Evolutionary conservation across 2,113 vertebrate species (phyloP).

Genomic region (Bostrychus sinensis): DNA sequence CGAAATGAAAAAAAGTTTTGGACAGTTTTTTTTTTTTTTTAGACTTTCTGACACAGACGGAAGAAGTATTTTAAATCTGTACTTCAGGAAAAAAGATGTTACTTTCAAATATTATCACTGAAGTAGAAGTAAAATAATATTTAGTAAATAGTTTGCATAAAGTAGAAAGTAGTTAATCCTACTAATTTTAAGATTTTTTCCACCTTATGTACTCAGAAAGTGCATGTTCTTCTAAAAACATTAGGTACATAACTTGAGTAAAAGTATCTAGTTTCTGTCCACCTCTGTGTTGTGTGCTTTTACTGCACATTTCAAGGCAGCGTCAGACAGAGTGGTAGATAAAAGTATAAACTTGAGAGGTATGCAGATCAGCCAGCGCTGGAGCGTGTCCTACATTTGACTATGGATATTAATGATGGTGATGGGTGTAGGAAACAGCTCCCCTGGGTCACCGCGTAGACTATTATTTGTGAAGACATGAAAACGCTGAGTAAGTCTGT

Average conservation of each 20-base stretch:
- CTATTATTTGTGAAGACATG: not conserved
- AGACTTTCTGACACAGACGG: not conserved
- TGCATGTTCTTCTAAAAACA: not conserved
- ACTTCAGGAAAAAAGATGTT: too few species aligned
- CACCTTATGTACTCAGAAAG: not conserved
- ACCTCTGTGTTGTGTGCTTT: too few species aligned
- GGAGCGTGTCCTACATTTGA: slow-evolving; percentile 45
- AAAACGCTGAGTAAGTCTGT: slow-evolving; percentile 16
- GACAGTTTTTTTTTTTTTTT: slow-evolving; percentile 16
- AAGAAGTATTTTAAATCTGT: not conserved
- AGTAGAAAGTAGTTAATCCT: too few species aligned
- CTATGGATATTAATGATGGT: slow-evolving; percentile 39
- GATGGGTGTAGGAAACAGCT: slow-evolving; percentile 35
- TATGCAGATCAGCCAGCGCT: slow-evolving; percentile 47
- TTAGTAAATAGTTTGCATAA: too few species aligned
- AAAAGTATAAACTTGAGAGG: slow-evolving; percentile 55
- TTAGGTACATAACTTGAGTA: not conserved
- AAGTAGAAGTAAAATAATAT: too few species aligned
- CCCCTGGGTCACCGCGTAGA: not conserved
- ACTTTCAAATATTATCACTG: too few species aligned
- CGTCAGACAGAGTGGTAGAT: slow-evolving; percentile 47
- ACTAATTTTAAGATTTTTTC: not conserved
- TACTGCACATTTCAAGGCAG: slow-evolving; percentile 34
- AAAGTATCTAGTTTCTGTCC: not conserved
- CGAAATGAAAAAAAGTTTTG: slow-evolving; percentile 28